Evolutionary conservation across 2,113 vertebrate species (phyloP).

Genomic region (Emydura subglobosa): DNA sequence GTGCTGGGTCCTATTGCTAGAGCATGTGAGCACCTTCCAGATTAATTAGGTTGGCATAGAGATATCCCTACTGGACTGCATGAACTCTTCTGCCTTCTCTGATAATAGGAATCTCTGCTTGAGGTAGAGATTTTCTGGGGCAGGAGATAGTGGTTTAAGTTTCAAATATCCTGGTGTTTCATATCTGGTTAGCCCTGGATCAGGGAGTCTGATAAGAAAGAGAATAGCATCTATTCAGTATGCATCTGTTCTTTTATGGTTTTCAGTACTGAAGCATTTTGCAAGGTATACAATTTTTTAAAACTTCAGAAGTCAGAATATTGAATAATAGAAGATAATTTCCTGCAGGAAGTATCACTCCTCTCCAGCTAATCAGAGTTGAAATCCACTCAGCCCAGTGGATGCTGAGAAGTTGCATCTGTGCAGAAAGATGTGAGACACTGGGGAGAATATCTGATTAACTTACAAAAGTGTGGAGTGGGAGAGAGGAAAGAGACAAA

Average conservation of each 20-base stretch:
- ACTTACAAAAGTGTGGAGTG: background rate
- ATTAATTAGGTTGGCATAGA: background rate
- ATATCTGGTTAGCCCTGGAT: background rate
- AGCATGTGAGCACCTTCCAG: background rate
- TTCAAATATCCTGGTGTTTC: background rate
- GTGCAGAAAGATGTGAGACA: background rate
- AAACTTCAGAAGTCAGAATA: background rate
- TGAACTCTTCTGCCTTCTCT: background rate
- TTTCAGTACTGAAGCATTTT: background rate
- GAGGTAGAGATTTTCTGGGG: background rate
- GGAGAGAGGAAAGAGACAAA: background rate
- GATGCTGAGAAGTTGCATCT: background rate
- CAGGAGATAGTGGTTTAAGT: background rate
- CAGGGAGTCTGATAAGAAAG: background rate
- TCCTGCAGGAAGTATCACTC: background rate
- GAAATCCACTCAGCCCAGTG: background rate
- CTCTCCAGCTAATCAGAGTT: background rate
- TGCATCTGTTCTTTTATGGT: background rate
- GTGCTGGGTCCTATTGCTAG: rapidly evolving
- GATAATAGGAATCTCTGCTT: background rate
- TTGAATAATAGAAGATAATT: background rate
- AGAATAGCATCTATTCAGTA: background rate
- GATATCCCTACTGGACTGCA: background rate
- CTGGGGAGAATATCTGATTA: background rate
- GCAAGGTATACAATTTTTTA: background rate